Evolutionary conservation across 1,140 invertebrate species (phyloP), one percentile per base, ranked within the genome.

Genomic region (Drosophila sp.): DNA sequence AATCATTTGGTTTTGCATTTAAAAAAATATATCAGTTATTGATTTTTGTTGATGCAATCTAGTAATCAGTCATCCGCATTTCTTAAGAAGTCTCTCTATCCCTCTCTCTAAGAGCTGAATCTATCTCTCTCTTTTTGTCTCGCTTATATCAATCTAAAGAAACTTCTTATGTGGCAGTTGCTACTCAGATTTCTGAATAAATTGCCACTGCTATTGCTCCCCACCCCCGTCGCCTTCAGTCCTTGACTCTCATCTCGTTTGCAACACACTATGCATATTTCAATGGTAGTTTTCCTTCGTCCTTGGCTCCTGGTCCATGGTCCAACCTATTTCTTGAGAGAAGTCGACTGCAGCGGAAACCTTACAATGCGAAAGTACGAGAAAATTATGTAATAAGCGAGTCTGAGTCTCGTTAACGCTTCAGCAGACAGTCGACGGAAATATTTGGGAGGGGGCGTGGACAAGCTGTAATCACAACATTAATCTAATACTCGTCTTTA

Each of bases 181-280:
- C 36, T 38, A 38, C 1, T 5, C 50, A 18, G 32, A 53, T 11
- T 34, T 53, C 36, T 72, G 63, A 72, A 81, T 78, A 71, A 67
- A 66, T 82, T 81, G 79, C 64, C 46, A 54, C 21, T 63, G 69
- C 78, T 59, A 51, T 48, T 54, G 50, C 34, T 40, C 45, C 56
- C 53, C 41, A 43, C 34, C 38, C 45, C 56, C 53, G 36, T 36
- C 8, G 43, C 48, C 62, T 66, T 54, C 14, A 18, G 45, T 58
- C 25, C 63, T 45, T 40, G 45, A 46, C 64, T 25, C 29, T 18
- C 8, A 11, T n/a, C n/a, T n/a, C 13, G 21, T 8, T 8, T 82
- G 83, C 82, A 87, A 56, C 50, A 29, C 72, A 87, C 72, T 54
- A 82, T 86, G 64, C 78, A 87, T 89, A 86, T 87, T 86, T 87